Conservation (phyloP, 2,797 vertebrate species). For the Danio tinwini region DNA sequence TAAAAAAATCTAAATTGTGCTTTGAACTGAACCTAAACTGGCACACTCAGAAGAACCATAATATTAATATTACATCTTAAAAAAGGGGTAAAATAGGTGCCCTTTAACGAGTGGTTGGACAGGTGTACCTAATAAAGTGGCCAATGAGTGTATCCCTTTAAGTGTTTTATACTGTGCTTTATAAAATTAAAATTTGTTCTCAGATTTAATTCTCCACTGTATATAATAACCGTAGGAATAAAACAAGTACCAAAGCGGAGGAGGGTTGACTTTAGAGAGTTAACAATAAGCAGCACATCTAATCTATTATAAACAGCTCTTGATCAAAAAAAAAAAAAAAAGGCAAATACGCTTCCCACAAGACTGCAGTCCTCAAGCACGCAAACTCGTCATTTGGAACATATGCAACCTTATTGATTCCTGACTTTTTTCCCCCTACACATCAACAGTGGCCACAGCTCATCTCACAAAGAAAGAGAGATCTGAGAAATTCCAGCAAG, state of each 20-base stretch:
- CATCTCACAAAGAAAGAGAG: conserved; percentile 38
- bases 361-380: conserved; percentile 60
- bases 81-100: too few relatives aligned
- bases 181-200: too few relatives aligned
- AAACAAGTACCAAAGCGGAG: conserved; percentile 23
- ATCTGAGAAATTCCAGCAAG: conserved; percentile 19
- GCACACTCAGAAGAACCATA: too few relatives aligned
- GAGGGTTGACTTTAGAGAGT: conserved; percentile 8
- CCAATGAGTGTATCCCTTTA: too few relatives aligned
- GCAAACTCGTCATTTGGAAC: conserved; percentile 66
- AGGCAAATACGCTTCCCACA: conserved; percentile 59
- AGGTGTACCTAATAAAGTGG: too few relatives aligned
- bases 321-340: conserved; percentile 68
- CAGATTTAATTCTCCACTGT: too few relatives aligned
- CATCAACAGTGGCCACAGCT: conserved; percentile 64
- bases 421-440: conserved; percentile 54
- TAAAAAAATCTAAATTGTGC: too few relatives aligned
- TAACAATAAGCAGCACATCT: conserved; percentile 66
- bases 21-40: too few relatives aligned
- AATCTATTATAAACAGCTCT: conserved; percentile 69
- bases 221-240: neutral
- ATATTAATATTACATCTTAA: too few relatives aligned
- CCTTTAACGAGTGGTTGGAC: too few relatives aligned
- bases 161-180: too few relatives aligned
- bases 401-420: conserved; percentile 63